A percentile compares a stretch with the other conserved stretches of the same genome.
Evolutionary conservation across 2,888 invertebrate species (phyloP).

Genomic region (Coenonympha arcania): DNA sequence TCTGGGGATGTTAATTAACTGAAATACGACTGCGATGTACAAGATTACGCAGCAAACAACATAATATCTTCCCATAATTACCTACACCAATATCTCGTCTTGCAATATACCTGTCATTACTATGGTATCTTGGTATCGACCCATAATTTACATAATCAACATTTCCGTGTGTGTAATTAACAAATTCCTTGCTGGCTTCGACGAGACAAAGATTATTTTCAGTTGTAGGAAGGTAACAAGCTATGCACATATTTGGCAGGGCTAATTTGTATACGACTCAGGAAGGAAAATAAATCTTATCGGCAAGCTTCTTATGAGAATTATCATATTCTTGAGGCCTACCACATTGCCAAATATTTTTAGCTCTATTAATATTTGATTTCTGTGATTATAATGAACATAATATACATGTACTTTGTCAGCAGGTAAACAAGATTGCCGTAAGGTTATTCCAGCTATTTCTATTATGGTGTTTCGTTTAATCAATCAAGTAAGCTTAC

Average conservation of each 20-base stretch:
- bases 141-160: not conserved
- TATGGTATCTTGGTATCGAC: not conserved
- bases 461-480: too few species aligned
- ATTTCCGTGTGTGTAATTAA: not conserved
- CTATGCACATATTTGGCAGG: not conserved
- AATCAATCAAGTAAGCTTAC: too few species aligned
- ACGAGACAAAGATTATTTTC: conserved; percentile 3
- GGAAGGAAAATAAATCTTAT: not conserved
- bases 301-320: not conserved
- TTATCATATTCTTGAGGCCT: not conserved
- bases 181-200: not conserved
- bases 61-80: not conserved
- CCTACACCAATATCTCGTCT: not conserved
- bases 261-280: not conserved
- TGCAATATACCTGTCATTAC: not conserved
- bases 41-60: too few species aligned
- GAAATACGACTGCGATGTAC: too few species aligned
- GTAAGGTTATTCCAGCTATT: too few species aligned
- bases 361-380: too few species aligned
- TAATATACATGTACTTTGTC: too few species aligned
- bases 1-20: too few species aligned
- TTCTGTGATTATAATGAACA: too few species aligned
- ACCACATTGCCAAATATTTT: not conserved
- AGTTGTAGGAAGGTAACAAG: too few species aligned
- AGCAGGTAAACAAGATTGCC: too few species aligned